Conservation (phyloP, 2,797 vertebrate species). For the Nothura maculosa region DNA sequence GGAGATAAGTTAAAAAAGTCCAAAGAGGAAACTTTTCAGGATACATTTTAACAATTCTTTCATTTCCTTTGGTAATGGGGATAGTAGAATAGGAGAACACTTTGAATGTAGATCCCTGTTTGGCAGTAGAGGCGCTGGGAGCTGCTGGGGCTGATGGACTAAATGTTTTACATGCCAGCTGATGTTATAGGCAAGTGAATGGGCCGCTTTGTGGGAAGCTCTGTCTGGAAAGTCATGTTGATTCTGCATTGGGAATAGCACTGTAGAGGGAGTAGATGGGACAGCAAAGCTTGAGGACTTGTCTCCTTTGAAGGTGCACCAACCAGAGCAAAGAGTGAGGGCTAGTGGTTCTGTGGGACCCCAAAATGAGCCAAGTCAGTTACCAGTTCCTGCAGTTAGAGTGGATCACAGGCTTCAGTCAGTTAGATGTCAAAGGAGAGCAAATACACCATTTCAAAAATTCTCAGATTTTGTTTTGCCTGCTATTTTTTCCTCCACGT, state of each 20-base stretch:
- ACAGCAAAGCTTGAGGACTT: slow-evolving; percentile 1
- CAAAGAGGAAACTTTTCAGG: slow-evolving; percentile 36
- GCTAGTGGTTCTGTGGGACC: slow-evolving; percentile 25
- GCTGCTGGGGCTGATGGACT: background rate
- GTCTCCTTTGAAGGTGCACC: background rate
- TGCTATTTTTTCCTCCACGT: background rate
- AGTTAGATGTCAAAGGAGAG: slow-evolving; percentile 23
- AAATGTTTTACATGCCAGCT: background rate
- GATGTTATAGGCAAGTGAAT: background rate
- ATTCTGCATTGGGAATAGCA: background rate
- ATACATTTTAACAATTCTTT: slow-evolving; percentile 8
- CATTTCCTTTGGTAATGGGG: background rate
- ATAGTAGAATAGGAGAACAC: background rate
- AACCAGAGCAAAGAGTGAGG: background rate
- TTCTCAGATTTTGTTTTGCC: background rate
- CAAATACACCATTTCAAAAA: background rate
- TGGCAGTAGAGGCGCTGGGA: background rate
- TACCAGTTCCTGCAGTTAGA: slow-evolving; percentile 1
- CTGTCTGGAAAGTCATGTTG: background rate
- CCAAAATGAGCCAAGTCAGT: background rate
- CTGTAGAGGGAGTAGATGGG: background rate
- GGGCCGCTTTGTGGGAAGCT: background rate
- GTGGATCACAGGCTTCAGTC: background rate
- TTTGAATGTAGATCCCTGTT: background rate
- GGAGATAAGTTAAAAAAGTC: slow-evolving; percentile 44